phyloP scores from a whole-genome alignment of 1,140 invertebrate species.

The Nephotettix cincticeps region DNA sequence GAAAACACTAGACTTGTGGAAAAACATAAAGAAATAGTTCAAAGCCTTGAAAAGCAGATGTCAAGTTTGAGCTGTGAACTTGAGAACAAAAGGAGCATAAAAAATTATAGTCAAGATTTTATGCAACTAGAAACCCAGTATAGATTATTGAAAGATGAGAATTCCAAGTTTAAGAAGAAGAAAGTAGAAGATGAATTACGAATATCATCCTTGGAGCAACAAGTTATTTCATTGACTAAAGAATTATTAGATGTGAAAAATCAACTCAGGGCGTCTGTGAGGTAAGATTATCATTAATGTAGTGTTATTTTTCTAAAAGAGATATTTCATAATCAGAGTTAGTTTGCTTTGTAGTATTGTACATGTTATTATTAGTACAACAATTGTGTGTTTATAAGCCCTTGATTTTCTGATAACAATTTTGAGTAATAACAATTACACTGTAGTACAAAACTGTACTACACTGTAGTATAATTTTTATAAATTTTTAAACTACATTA shows the following conservation, averaged over 20 bases:
- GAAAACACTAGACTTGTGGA: not conserved
- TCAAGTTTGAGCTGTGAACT: not conserved
- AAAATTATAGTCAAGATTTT: not conserved
- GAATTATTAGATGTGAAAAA: not conserved
- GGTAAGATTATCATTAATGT: too few relatives aligned
- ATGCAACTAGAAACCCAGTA: not conserved
- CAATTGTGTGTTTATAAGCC: too few relatives aligned
- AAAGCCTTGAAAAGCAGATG: not conserved
- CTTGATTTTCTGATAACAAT: too few relatives aligned
- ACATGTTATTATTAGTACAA: too few relatives aligned
- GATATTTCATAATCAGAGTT: too few relatives aligned
- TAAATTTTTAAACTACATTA: too few relatives aligned
- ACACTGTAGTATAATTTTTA: too few relatives aligned
- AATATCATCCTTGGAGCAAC: not conserved
- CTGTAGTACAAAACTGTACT: too few relatives aligned
- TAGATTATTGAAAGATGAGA: not conserved
- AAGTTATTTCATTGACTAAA: not conserved
- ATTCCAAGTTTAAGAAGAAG: not conserved
- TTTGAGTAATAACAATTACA: too few relatives aligned
- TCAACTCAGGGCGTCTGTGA: not conserved
- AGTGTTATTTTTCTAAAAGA: too few relatives aligned
- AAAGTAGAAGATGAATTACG: not conserved
- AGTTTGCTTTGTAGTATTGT: too few relatives aligned
- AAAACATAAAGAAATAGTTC: not conserved
- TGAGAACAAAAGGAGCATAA: not conserved